Evolutionary conservation across 2,113 vertebrate species (phyloP).

Genomic region (Eonycteris spelaea): DNA sequence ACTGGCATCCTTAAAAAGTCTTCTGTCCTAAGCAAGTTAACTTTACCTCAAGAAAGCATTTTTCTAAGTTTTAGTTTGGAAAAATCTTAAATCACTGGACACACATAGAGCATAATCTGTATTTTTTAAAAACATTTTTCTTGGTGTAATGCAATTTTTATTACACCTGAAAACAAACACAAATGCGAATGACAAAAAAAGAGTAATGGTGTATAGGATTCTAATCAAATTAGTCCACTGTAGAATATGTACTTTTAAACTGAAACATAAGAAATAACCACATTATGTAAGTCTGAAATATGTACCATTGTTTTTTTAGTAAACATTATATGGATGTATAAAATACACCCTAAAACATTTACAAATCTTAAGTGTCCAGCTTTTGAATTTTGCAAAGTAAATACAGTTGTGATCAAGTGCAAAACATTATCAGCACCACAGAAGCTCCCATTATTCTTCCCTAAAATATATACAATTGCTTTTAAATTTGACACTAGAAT

Average conservation of each 20-base stretch:
- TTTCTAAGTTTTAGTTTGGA: constrained; percentile 71
- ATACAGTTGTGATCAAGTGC: background rate
- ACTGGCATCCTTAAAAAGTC: constrained; percentile 81
- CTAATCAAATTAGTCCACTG: constrained; percentile 36
- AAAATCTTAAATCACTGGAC: constrained; percentile 63
- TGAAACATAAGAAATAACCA: constrained; percentile 20
- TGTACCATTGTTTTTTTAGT: constrained; percentile 37
- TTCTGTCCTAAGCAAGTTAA: constrained; percentile 74
- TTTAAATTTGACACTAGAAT: background rate
- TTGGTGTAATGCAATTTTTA: background rate
- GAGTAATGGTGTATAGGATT: background rate
- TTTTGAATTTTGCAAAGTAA: background rate
- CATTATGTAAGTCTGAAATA: constrained; percentile 17
- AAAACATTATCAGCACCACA: background rate
- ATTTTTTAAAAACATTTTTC: constrained; percentile 49
- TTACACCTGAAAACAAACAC: constrained; percentile 42
- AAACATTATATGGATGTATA: background rate
- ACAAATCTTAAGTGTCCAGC: background rate
- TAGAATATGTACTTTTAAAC: background rate
- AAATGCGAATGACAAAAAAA: constrained; percentile 48
- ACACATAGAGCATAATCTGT: background rate
- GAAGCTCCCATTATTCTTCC: background rate
- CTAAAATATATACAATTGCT: background rate
- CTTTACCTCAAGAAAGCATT: constrained; percentile 71
- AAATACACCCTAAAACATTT: background rate